phyloP scores from a whole-genome alignment of 2,113 vertebrate species.

The Struthio camelus region DNA sequence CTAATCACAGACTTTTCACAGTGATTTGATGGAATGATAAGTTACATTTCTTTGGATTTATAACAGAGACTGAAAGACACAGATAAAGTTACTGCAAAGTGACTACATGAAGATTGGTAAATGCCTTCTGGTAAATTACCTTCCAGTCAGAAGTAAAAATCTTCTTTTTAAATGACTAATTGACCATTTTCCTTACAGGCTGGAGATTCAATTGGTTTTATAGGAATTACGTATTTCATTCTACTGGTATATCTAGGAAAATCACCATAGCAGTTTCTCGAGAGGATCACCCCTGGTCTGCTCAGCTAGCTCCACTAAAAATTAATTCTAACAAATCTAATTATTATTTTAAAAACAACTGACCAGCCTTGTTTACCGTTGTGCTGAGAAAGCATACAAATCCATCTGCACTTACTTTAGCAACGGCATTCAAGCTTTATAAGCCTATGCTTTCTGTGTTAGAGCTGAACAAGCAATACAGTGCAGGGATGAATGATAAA shows the following conservation, averaged over 20 bases:
- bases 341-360: neutral
- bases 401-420: neutral
- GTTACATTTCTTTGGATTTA: neutral
- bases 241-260: neutral
- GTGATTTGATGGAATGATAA: neutral
- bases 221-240: neutral
- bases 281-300: neutral
- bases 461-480: neutral
- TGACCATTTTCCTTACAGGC: neutral
- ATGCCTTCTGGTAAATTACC: neutral
- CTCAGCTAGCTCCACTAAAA: neutral
- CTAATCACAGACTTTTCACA: neutral
- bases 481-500: neutral
- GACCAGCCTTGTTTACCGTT: neutral
- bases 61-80: neutral
- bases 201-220: neutral
- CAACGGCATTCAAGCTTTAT: neutral
- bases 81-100: neutral
- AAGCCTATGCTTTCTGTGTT: neutral
- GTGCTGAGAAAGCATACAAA: neutral
- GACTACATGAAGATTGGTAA: neutral
- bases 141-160: neutral
- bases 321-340: neutral
- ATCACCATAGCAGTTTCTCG: neutral
- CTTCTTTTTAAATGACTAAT: neutral